Evolutionary conservation across 1,140 invertebrate species (phyloP), one percentile per base, ranked within the genome.

Genomic region (Reticulitermes speratus): DNA sequence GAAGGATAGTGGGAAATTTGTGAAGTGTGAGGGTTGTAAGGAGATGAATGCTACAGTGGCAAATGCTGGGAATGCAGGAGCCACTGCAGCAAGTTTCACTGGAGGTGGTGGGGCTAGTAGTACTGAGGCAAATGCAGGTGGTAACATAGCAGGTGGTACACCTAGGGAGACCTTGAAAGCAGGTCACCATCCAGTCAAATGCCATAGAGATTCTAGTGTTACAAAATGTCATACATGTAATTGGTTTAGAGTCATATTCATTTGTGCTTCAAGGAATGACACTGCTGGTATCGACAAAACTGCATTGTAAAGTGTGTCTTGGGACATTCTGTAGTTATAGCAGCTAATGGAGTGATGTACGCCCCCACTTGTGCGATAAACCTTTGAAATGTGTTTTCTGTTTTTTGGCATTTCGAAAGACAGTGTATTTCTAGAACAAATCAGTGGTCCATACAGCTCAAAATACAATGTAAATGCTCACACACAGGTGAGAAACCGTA

Each of bases 381-480:
- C n/a, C n/a, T n/a, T n/a, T n/a, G n/a, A n/a, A n/a, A n/a, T n/a
- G n/a, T n/a, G n/a, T n/a, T n/a, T n/a, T n/a, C 69, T 99, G 98
- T 91, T 96, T 96, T 44, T 94, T 98, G 89, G 96, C 97, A 86
- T 99, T 99, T 91, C n/a, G n/a, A n/a, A n/a, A n/a, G n/a, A n/a
- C n/a, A n/a, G n/a, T n/a, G n/a, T n/a, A n/a, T n/a, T n/a, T 97
- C 97, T 98, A 98, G 90, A 99, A 99, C 90, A 96, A 97, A 90
- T 95, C 96, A 59, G 93, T 96, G 86, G 96, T 97, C 88, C 96
- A 97, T 88, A 93, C 92, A 19, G 93, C 92, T 82, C 96, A 97
- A 90, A 96, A 97, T n/a, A 89, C 96, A 96, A 2, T 97, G 96
- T 89, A 96, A 96, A 90, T 97, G 96, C 92, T 94, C 94, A 87